Conservation (phyloP, 2,888 invertebrate genomes). For the Eilema depressum region DNA sequence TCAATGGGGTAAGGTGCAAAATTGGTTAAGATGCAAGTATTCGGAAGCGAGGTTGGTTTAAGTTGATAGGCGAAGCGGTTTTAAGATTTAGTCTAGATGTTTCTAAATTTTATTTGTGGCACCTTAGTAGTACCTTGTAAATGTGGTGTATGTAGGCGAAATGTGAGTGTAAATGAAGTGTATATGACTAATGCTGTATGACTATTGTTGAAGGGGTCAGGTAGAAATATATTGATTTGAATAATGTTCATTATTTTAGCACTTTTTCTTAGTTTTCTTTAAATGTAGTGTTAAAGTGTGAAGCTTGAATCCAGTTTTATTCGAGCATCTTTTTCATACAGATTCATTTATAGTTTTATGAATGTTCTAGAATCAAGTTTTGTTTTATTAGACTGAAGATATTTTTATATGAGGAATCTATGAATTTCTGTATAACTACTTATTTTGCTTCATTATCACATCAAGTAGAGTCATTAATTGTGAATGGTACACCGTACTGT, state of each 20-base stretch:
- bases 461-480: no score
- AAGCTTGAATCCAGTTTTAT: not conserved
- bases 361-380: not conserved
- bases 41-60: slow-evolving; percentile 37
- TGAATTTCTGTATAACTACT: not conserved
- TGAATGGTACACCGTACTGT: no score
- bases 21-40: slow-evolving; percentile 32
- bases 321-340: not conserved
- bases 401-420: not conserved
- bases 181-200: not conserved
- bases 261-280: not conserved
- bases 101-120: slow-evolving; percentile 3
- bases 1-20: slow-evolving; percentile 22
- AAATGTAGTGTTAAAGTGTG: not conserved
- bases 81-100: slow-evolving; percentile 7
- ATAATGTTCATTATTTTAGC: not conserved
- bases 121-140: no score
- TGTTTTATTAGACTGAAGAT: not conserved
- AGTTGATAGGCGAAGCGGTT: slow-evolving; percentile 29
- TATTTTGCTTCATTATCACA: no score
- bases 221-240: not conserved
- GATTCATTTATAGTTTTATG: not conserved
- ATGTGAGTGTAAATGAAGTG: no score
- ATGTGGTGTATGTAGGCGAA: no score
- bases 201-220: not conserved